Evolutionary conservation across 2,888 invertebrate species (phyloP), one percentile per base, ranked within the genome.

Genomic region (Lysandra bellargus): DNA sequence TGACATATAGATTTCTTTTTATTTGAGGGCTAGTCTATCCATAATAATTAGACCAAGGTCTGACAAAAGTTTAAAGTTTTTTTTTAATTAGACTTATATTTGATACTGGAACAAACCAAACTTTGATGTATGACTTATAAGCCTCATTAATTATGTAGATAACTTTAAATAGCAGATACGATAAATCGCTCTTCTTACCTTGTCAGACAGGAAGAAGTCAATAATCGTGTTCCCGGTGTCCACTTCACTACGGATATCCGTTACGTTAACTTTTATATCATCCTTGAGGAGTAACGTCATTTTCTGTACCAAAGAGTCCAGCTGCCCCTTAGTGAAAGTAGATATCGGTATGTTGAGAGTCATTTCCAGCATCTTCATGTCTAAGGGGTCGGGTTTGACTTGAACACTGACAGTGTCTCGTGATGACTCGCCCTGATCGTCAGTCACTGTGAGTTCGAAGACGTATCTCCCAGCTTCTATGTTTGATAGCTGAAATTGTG

Each of bases 371-470:
- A 98, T 95, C 89, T 97, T 96, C 86, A 96, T 95, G 78, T 97
- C 92, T 83, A 97, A 94, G 0, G 97, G 97, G 92, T 98, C 98
- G 83, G 95, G 91, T 87, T 98, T 97, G 0, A 99, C 97, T 84
- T 97, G 84, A 2, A 99, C 95, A 79, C 97, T 97, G 37, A 98
- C 98, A 0, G 97, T 97, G 88, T 99, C 98, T 23, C 96, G 96
- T 83, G 96, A 96, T 0, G 96, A 96, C 79, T 98, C 95, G 0
- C 99, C 99, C 88, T 99, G 98, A 83, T 97, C 98, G 89, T 99
- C 99, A 69, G 95, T 97, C 1, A 99, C 98, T n/a, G 97, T 97
- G 80, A 99, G 92, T 85, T 97, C 97, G 87, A 98, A 99, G 2
- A 98, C 96, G 88, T 99, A 99, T 82, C 97, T 96, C 0, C 99